Evolutionary conservation across 2,797 vertebrate species (phyloP).

Genomic region (Pempheris klunzingeri): DNA sequence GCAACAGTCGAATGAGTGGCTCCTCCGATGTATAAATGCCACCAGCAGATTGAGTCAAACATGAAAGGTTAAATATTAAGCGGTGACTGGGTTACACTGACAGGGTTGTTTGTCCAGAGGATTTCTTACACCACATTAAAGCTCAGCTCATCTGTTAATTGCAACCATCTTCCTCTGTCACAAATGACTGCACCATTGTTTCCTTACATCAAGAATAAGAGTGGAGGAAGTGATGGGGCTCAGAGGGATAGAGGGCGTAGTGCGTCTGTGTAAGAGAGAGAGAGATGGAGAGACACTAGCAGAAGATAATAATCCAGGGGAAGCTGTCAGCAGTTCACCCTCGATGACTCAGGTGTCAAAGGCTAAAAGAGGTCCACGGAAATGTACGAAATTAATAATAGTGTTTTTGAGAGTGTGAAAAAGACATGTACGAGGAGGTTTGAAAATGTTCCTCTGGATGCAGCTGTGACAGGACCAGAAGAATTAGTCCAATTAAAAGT

Average conservation of each 20-base stretch:
- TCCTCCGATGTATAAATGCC: background rate
- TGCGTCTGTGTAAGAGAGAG: constrained; percentile 38
- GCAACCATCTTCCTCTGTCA: constrained; percentile 36
- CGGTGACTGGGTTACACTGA: background rate
- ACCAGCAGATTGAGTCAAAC: background rate
- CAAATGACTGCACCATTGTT: constrained; percentile 46
- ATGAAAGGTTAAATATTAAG: constrained; percentile 1
- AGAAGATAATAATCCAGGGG: constrained; percentile 75
- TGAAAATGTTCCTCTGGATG: constrained; percentile 79
- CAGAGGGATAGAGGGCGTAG: constrained; percentile 40
- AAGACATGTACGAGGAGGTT: constrained; percentile 64
- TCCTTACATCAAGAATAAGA: constrained; percentile 44
- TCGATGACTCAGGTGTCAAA: constrained; percentile 82
- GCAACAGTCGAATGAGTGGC: background rate
- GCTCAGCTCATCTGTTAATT: constrained; percentile 59
- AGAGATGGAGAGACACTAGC: constrained; percentile 60
- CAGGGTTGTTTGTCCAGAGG: constrained; percentile 34
- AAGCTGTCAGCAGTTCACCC: constrained; percentile 82
- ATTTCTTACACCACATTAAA: constrained; percentile 40
- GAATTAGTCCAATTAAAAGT: constrained; percentile 89
- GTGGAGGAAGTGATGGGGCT: constrained; percentile 46
- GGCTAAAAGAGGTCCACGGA: constrained; percentile 83
- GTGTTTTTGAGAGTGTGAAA: constrained; percentile 77
- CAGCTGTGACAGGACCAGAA: constrained; percentile 86
- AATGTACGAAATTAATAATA: constrained; percentile 87